These are phyloP conservation scores for Drosophila pectinifera DNA, from an alignment of 1,140 invertebrate species.

Conservation along the genomic window DNA sequence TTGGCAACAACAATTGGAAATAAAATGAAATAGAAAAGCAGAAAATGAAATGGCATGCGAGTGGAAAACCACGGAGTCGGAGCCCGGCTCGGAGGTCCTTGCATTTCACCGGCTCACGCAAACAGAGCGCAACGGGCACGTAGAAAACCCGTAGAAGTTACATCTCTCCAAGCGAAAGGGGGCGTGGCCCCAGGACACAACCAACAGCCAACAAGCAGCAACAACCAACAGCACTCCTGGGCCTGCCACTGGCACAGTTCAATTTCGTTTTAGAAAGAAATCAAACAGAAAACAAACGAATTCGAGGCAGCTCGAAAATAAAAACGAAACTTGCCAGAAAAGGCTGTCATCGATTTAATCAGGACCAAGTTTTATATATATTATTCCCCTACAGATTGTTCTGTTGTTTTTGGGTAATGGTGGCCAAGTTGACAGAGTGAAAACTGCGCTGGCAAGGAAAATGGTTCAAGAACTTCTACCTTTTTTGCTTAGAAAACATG, in stretches of 20 bases:
- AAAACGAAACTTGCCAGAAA: constrained; percentile 45
- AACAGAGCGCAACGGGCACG: constrained; percentile 72
- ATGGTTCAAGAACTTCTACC: no score
- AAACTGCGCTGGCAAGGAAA: neutral
- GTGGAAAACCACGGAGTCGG: constrained; percentile 17
- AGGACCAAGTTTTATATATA: constrained; percentile 43
- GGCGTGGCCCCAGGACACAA: constrained; percentile 26
- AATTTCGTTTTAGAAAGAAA: constrained; percentile 58
- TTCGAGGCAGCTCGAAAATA: constrained; percentile 9
- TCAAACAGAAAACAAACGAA: constrained; percentile 28
- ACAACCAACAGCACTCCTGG: constrained; percentile 66
- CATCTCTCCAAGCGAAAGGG: constrained; percentile 27
- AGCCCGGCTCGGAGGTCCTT: constrained; percentile 33
- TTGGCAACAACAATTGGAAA: constrained; percentile 41
- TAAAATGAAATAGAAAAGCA: constrained; percentile 44
- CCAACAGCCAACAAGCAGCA: constrained; percentile 19
- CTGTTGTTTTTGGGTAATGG: constrained; percentile 34
- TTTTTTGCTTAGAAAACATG: neutral
- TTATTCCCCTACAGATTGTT: constrained; percentile 35
- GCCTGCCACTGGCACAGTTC: constrained; percentile 73
- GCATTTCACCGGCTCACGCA: constrained; percentile 43
- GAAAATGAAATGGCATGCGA: constrained; percentile 49
- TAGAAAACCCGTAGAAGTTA: constrained; percentile 36
- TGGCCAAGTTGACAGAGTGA: constrained; percentile 3
- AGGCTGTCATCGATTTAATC: constrained; percentile 58